Base-by-base conservation (phyloP, 2,797 vertebrate genomes). In the Eupleurogrammus muticus region DNA sequence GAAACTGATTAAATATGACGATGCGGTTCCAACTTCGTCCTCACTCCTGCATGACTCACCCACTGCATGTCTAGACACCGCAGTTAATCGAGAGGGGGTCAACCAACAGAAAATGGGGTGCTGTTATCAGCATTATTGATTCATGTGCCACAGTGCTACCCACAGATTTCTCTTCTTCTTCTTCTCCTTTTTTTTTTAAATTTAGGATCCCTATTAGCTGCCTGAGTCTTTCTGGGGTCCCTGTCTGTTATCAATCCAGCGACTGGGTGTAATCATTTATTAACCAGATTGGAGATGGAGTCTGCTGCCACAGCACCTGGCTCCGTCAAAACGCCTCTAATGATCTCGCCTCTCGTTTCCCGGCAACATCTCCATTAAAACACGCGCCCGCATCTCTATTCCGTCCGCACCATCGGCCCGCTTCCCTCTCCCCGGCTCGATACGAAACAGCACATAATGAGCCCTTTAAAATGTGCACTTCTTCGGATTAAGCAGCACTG, bases 51-150 rank as follows among this genome's bases (percentile, higher is more conserved):
- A 64, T 79, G 83, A 86, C 59, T 88, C 81, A 79, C 16, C 59
- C 50, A 77, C 81, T 64, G 60, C 55, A 38, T 63, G 82, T 87
- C 79, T 82, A 84, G 79, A 87, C 76, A 55, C 44, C 57, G 68
- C 56, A 64, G 7, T 77, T 83, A 66, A 83, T 85, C 69, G 75
- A 78, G 83, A 83, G 74, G 70, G 73, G 81, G 74, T 80, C 81
- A 77, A 68, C 66, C 0, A 55, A 76, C 75, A 54, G 79, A 79
- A 85, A 83, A 76, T 28, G 38, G 75, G 72, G 54, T 55, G 63
- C 74, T 80, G 84, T 87, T 80, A 83, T 82, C 79, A 75, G 77
- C 64, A 48, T 81, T 81, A 88, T 85, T 86, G 82, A 87, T 87
- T 81, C 28, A 5, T 75, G 74, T n/a, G 53, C 47, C 12, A 57